Conservation (phyloP, 2,888 invertebrate species). For the Xanthorhoe designata region DNA sequence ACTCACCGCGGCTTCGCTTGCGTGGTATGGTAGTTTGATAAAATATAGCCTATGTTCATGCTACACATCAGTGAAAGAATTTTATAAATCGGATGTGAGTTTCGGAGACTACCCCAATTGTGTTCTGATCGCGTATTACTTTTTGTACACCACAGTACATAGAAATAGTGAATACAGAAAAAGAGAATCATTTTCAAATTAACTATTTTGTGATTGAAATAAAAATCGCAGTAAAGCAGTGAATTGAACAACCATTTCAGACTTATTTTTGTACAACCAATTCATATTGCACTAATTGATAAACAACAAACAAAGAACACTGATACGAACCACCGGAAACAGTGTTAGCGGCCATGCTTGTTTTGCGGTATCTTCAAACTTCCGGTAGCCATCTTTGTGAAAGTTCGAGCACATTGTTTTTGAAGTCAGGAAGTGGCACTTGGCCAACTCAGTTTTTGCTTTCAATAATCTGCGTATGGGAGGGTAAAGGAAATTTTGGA, state of each 20-base stretch:
- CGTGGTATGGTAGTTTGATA: too few relatives aligned
- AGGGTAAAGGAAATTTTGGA: background rate
- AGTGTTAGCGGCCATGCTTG: conserved; percentile 48
- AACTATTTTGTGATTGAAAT: too few relatives aligned
- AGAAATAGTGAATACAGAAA: too few relatives aligned
- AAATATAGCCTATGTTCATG: too few relatives aligned
- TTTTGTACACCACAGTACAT: too few relatives aligned
- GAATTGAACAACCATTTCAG: background rate
- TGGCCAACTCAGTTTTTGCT: conserved; percentile 57
- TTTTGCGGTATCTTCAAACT: conserved; percentile 44
- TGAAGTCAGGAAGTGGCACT: conserved; percentile 55
- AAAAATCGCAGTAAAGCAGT: too few relatives aligned
- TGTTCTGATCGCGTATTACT: too few relatives aligned
- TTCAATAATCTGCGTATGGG: conserved; percentile 38
- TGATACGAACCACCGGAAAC: conserved; percentile 36
- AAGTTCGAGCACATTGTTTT: conserved; percentile 55
- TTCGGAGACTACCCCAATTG: too few relatives aligned
- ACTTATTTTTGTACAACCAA: background rate
- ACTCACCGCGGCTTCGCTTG: too few relatives aligned
- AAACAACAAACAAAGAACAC: conserved; percentile 18
- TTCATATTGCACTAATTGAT: conserved; percentile 8
- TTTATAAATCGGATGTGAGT: too few relatives aligned
- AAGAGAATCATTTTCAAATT: too few relatives aligned
- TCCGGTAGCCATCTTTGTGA: conserved; percentile 49
- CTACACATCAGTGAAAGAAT: too few relatives aligned